Base-by-base conservation (phyloP, 35 echinoderm and acorn worm species). In the Nesometra sesokonis region DNA sequence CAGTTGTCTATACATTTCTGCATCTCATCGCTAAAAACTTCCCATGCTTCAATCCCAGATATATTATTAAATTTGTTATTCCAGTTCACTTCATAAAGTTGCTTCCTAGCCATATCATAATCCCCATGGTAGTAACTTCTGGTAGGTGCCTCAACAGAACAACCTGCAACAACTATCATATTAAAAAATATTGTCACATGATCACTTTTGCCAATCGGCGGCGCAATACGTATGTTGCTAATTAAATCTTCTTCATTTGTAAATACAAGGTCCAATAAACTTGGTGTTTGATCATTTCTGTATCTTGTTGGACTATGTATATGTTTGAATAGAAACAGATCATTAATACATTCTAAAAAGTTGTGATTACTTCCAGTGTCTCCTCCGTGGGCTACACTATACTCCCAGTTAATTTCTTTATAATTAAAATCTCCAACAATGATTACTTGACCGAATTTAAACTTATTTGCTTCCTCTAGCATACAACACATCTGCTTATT, bases 181-280 rank as follows among this genome's bases (percentile, higher is more conserved):
- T 87, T 35, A 38, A 87, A 52, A 9, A 17, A 7, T 3, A 87
- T 30, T 37, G 77, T 31, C 29, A 87, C 86, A 80, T 87, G 86
- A 0, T 87, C 86, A 46, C 86, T 87, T 33, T 87, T 87, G 11
- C 86, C 86, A 87, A 80, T 8, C 13, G 86, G 35, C 1, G 77
- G 17, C 29, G 35, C 86, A 80, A 79, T 43, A 0, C 0, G 36
- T 32, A 87, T 3, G 23, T 87, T 33, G 11, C 13, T 7, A 79
- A 79, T 79, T 5, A 79, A 21, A 13, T 87, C 86, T 30, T 87
- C 86, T 19, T 87, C 19, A 80, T 87, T 32, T 0, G 86, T 87
- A 33, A 80, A 87, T 0, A 46, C 23, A 1, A 87, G 52, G 29
- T 87, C 86, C 2, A 87, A 35, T 39, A n/a, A 29, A 40, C 86